Evolutionary conservation across 2,888 invertebrate species (phyloP).

Genomic region (Polydrusus tereticollis): DNA sequence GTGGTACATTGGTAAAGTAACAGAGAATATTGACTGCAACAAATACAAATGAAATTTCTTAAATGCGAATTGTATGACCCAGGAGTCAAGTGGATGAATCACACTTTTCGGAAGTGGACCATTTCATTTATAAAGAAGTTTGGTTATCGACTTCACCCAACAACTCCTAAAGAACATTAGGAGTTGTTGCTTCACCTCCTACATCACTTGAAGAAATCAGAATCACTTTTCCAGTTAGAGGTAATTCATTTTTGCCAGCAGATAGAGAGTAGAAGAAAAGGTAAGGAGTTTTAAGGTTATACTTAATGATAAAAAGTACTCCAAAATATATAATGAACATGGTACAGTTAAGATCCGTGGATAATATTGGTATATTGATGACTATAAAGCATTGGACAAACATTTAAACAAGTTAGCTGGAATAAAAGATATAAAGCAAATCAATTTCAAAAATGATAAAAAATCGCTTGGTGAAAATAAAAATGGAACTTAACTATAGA

Average conservation of each 20-base stretch:
- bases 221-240: conserved; percentile 7
- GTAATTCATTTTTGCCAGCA: background rate
- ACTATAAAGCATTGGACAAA: background rate
- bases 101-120: too few species aligned
- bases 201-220: background rate
- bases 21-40: too few species aligned
- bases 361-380: background rate
- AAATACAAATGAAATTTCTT: too few species aligned
- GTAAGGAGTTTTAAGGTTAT: background rate
- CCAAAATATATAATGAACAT: background rate
- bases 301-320: background rate
- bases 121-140: too few species aligned
- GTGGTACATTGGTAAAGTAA: too few species aligned
- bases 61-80: too few species aligned
- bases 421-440: background rate
- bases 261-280: background rate
- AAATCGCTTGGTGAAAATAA: background rate
- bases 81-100: too few species aligned
- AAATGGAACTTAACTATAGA: background rate
- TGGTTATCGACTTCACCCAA: too few species aligned
- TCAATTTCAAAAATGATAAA: background rate
- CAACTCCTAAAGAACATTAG: too few species aligned
- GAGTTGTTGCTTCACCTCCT: background rate
- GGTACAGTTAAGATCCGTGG: background rate
- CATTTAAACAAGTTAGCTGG: conserved; percentile 2